phyloP scores from a whole-genome alignment of 2,113 vertebrate species.

The Junco hyemalis region DNA sequence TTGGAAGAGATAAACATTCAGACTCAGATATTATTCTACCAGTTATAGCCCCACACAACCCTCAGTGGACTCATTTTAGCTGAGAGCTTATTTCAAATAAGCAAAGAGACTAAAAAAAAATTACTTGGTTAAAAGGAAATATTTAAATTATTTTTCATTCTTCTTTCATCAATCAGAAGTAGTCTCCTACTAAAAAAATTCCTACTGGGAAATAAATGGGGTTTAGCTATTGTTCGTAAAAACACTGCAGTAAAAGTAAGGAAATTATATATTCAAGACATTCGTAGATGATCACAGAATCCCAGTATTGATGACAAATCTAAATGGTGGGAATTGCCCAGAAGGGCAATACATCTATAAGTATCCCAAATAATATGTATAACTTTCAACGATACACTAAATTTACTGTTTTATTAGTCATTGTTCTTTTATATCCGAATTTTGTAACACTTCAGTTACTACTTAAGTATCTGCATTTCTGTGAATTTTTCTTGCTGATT shows the following conservation, averaged over 20 bases:
- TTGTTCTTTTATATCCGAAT: background rate
- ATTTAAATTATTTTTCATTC: constrained; percentile 26
- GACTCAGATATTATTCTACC: background rate
- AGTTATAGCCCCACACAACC: background rate
- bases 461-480: background rate
- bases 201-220: background rate
- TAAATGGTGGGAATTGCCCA: background rate
- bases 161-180: background rate
- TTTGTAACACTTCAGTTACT: background rate
- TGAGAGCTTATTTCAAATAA: background rate
- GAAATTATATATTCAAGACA: background rate
- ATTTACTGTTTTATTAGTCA: background rate
- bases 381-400: background rate
- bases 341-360: background rate
- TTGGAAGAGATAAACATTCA: background rate
- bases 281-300: background rate
- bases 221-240: background rate
- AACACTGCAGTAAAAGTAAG: constrained; percentile 13
- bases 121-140: background rate
- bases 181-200: background rate
- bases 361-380: background rate
- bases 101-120: background rate
- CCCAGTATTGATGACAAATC: background rate
- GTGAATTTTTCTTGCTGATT: background rate
- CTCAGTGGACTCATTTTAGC: background rate